Conservation (phyloP, 2,797 vertebrate species). For the Notolepis coatsorum region DNA sequence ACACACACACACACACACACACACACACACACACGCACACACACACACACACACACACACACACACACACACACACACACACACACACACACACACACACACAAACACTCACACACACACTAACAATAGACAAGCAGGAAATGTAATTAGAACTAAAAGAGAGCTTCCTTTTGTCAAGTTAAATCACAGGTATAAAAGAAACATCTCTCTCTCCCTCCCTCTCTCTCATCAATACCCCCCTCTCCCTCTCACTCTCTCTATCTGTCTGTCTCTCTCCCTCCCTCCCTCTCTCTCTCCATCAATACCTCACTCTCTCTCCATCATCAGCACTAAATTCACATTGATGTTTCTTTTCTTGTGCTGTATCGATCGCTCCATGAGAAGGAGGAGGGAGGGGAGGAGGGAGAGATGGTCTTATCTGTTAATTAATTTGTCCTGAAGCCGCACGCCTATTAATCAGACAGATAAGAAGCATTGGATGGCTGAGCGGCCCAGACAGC, state of each 20-base stretch:
- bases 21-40: not conserved
- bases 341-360: conserved; percentile 99
- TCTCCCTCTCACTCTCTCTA: not conserved
- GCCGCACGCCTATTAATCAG: conserved; percentile 99
- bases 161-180: conserved; percentile 81
- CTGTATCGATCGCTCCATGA: conserved; percentile 99
- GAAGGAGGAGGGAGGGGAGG: conserved; percentile 91
- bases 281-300: conserved; percentile 77
- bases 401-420: conserved; percentile 89
- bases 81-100: not conserved
- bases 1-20: conserved; percentile 44
- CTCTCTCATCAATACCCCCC: conserved; percentile 37
- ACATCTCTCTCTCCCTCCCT: conserved; percentile 46
- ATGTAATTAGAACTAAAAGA: conserved; percentile 79
- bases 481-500: conserved; percentile 97
- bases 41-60: not conserved
- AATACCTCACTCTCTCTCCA: conserved; percentile 95
- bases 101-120: not conserved
- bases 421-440: conserved; percentile 99
- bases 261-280: conserved; percentile 17
- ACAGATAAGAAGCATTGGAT: conserved; percentile 99
- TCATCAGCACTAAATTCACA: conserved; percentile 99
- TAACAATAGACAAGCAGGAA: conserved; percentile 57
- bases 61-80: not conserved
- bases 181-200: conserved; percentile 93